Base-by-base conservation (phyloP, 2,113 vertebrate genomes). In the Pandion haliaetus region DNA sequence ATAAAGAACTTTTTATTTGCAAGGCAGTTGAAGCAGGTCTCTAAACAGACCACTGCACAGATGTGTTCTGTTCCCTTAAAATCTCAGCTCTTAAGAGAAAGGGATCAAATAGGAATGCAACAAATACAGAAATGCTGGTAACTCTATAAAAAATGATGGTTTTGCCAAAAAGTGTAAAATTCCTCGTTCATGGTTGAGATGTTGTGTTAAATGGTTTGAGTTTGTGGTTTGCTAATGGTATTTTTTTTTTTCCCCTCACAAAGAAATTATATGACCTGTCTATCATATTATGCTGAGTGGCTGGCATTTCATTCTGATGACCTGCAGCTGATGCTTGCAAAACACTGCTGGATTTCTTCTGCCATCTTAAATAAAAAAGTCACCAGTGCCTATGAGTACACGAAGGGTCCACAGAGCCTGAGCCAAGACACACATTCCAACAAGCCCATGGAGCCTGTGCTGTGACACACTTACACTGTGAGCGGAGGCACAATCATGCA, bases 1-100 rank as follows among this genome's bases (percentile, higher is more conserved):
- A 93, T 94, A 88, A 90, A 61, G 36, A 69, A 57, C 57, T 84
- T 97, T 63, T 81, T 59, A 81, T 50, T 78, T 84, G 44, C 77
- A 84, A 91, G 50, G 65, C 81, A 52, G 67, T 36, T 61, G 77
- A 91, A 88, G 62, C 66, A 90, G 62, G 81, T 72, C 84, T 90
- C 44, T 70, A 36, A 49, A 66, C 28, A 79, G 65, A 92, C 26
- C 57, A 59, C 23, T 25, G 47, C 57, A 78, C 38, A 61, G 32
- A 63, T 71, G 24, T 78, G 65, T 67, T 83, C 42, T 47, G 42
- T 76, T 91, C 58, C 58, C 82, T 88, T 58, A 84, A 83, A 82
- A 76, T 78, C 42, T 55, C 82, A 49, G 38, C n/a, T 79, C 69
- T 74, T 66, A 63, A 82, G 25, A 66, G 34, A 71, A 73, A 34